Base-by-base conservation (phyloP, 2,113 vertebrate species). In the Thomomys bottae region DNA sequence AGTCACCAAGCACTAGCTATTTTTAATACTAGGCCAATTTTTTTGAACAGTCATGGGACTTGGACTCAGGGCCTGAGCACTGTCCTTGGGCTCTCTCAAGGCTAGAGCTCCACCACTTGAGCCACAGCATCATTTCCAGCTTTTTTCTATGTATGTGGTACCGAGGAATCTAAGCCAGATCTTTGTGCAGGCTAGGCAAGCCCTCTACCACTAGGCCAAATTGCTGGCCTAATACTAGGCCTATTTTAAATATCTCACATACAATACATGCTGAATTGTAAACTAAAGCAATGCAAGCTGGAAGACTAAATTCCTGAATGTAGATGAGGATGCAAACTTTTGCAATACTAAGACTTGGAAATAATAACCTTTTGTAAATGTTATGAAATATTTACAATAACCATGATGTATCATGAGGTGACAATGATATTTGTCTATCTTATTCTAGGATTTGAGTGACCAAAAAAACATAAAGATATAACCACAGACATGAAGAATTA, bases 11-110 rank as follows among this genome's bases (percentile, higher is more conserved):
- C 32, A 28, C 84, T 34, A 8, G 54, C 45, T 90, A 70, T 18
- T 87, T 88, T 70, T 70, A 64, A 66, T 87, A 17, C 76, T 4
- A 94, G 18, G 82, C 5, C 59, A 67, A 80, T 70, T 83, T 84
- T 84, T n/a, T n/a, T n/a, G n/a, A n/a, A n/a, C n/a, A n/a, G n/a
- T n/a, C n/a, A n/a, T n/a, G n/a, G n/a, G n/a, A n/a, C n/a, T n/a
- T n/a, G n/a, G n/a, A n/a, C n/a, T n/a, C n/a, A n/a, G n/a, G n/a
- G n/a, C n/a, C n/a, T n/a, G n/a, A n/a, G n/a, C n/a, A n/a, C n/a
- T n/a, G n/a, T n/a, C n/a, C n/a, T n/a, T n/a, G n/a, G n/a, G n/a
- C n/a, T n/a, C n/a, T n/a, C n/a, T n/a, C n/a, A n/a, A n/a, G n/a
- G n/a, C n/a, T n/a, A n/a, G n/a, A n/a, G n/a, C n/a, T n/a, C n/a